Percentiles rank a stretch among this genome's conserved stretches.
These are phyloP conservation scores for Ditula angustiorana DNA, from an alignment of 2,888 invertebrate genomes.

Conservation along the genomic window DNA sequence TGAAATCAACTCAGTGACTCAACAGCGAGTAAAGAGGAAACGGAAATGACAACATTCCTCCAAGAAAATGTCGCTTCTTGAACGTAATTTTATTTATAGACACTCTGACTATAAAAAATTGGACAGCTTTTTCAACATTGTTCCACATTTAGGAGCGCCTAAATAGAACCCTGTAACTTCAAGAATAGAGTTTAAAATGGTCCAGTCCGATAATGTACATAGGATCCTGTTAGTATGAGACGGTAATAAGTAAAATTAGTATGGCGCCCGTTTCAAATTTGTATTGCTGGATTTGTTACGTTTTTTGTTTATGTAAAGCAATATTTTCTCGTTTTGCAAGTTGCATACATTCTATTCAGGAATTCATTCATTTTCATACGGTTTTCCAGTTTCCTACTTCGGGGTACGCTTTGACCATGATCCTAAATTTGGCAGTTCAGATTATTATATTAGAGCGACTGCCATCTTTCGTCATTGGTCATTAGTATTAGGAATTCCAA, in stretches of 20 bases:
- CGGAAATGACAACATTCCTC: slow-evolving; percentile 26
- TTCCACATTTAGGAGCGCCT: background rate
- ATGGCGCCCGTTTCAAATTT: background rate
- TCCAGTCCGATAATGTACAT: background rate
- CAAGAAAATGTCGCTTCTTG: slow-evolving; percentile 6
- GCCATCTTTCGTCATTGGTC: too few species aligned
- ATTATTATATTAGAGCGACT: too few species aligned
- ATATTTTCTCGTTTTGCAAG: background rate
- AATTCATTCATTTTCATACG: too few species aligned
- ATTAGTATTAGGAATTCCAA: too few species aligned
- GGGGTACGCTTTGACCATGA: too few species aligned
- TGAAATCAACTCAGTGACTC: slow-evolving; percentile 11
- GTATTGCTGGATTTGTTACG: background rate
- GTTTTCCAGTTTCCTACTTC: too few species aligned
- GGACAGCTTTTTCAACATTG: background rate
- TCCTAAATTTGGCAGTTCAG: too few species aligned
- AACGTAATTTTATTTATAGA: slow-evolving; percentile 24
- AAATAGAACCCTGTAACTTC: background rate
- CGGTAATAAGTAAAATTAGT: background rate
- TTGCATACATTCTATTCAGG: background rate
- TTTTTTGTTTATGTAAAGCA: background rate
- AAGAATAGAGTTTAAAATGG: background rate
- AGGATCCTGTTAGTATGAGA: background rate
- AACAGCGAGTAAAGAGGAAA: slow-evolving; percentile 10
- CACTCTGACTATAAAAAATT: slow-evolving; percentile 1